Evolutionary conservation across 2,797 vertebrate genomes (phyloP), one percentile per base, ranked within the genome.

Genomic region (Geotria australis): DNA sequence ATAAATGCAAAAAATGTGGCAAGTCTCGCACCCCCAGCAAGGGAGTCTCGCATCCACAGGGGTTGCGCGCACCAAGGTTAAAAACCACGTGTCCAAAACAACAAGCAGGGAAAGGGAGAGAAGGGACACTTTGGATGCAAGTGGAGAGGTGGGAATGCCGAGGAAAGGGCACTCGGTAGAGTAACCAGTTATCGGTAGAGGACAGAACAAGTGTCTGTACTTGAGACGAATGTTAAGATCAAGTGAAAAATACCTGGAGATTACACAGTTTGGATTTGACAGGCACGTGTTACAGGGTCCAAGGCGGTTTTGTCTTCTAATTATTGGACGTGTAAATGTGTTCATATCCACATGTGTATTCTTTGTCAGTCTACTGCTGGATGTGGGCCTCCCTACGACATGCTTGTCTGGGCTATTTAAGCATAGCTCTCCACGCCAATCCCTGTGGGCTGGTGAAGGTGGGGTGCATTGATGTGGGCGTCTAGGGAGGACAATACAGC

Each of bases 101-200:
- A n/a, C n/a, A n/a, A n/a, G n/a, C n/a, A 62, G 63, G 47, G 64
- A 14, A 13, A 7, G 46, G 48, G 57, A 56, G 14, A 59, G 1
- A 15, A 57, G 49, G 51, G 14, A 10, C 48, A 57, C 2, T 1
- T 5, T 1, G 61, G 60, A 57, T 1, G 1, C 46, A 8, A 46
- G 1, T 58, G 46, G 24, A 48, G 63, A 3, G 58, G 47, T 48
- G 51, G 47, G 61, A 57, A 38, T 12, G 11, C 8, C 15, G 11
- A 48, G 15, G 11, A 49, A 24, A 57, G 46, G 48, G 51, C 48
- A 47, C 45, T 12, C 8, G 12, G 51, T 10, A 46, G 57, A 47
- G 15, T 10, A 10, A 46, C 15, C 3, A 10, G 47, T 51, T 47
- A 10, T 9, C 10, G 7, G 2, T 46, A 6, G 46, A 57, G 12